Evolutionary conservation across 2,888 invertebrate species (phyloP).

Genomic region (Osmoderma eremita): DNA sequence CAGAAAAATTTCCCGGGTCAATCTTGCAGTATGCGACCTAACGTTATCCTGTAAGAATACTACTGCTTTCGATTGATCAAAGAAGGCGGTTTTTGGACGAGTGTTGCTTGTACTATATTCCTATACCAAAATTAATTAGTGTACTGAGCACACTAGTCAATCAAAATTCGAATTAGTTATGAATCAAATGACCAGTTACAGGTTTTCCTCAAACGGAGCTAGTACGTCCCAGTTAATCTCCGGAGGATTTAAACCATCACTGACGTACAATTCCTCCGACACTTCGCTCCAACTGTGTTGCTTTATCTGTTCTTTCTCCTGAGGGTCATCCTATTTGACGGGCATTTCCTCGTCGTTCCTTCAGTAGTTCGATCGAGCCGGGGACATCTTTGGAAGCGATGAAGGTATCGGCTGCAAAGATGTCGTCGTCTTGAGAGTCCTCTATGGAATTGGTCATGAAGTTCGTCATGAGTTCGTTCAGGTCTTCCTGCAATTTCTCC

Average conservation of each 20-base stretch:
- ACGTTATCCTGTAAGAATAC: too few relatives aligned
- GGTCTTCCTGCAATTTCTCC: slow-evolving; percentile 45
- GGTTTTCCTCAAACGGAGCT: slow-evolving; percentile 49
- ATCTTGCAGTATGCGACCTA: too few relatives aligned
- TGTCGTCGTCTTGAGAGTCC: slow-evolving; percentile 32
- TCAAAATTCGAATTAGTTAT: too few relatives aligned
- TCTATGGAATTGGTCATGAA: slow-evolving; percentile 45
- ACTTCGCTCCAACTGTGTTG: slow-evolving; percentile 29
- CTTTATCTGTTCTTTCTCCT: slow-evolving; percentile 45
- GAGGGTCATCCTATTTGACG: slow-evolving; percentile 47
- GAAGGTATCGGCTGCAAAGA: too few relatives aligned
- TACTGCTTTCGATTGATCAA: too few relatives aligned
- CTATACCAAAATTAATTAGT: too few relatives aligned
- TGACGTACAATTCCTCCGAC: slow-evolving; percentile 39
- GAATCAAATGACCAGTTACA: slow-evolving; percentile 47
- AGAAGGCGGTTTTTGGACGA: too few relatives aligned
- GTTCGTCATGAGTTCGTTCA: slow-evolving; percentile 45
- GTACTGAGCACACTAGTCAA: too few relatives aligned
- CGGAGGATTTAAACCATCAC: slow-evolving; percentile 44
- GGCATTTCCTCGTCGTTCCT: slow-evolving; percentile 27
- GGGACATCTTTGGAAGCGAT: background rate
- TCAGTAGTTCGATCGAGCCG: background rate
- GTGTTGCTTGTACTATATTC: too few relatives aligned
- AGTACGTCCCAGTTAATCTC: slow-evolving; percentile 49
- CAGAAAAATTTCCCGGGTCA: too few relatives aligned